Conservation (phyloP, 2,888 invertebrate genomes). For the Leptinotarsa tumamoca region DNA sequence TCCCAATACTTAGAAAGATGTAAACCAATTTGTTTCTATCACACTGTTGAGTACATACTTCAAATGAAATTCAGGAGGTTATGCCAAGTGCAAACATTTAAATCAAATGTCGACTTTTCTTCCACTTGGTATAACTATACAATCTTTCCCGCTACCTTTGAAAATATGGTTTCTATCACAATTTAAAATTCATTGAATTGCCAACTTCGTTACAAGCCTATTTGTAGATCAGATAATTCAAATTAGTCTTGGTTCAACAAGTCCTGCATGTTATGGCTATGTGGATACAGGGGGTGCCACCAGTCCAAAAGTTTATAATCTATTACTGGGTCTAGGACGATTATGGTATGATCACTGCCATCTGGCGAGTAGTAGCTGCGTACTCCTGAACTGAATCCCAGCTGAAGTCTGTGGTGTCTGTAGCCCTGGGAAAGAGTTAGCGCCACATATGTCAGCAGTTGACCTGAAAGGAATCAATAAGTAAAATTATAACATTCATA, state of each 20-base stretch:
- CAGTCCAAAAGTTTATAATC: conserved; percentile 73
- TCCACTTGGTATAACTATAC: background rate
- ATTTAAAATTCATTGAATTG: conserved; percentile 7
- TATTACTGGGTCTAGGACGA: conserved; percentile 69
- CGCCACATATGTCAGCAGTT: conserved; percentile 70
- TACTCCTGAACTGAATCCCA: conserved; percentile 69
- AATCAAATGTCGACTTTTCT: background rate
- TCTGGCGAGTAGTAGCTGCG: conserved; percentile 38
- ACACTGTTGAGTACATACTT: conserved; percentile 1
- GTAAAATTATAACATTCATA: background rate
- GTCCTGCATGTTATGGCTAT: conserved; percentile 59
- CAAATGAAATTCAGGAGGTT: background rate
- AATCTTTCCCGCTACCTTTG: background rate
- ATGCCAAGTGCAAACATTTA: background rate
- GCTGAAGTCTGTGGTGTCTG: conserved; percentile 68
- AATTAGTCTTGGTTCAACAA: conserved; percentile 55
- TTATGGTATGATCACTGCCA: conserved; percentile 59
- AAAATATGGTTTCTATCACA: conserved; percentile 1
- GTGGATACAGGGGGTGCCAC: conserved; percentile 75
- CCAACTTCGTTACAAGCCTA: background rate
- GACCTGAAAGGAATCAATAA: conserved; percentile 61
- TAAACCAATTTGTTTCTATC: conserved; percentile 9
- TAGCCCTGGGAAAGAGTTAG: conserved; percentile 70
- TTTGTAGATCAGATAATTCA: background rate
- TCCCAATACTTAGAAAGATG: background rate